These are phyloP conservation scores for Neopipo cinnamomea DNA, from an alignment of 2,113 vertebrate genomes.

Conservation along the genomic window DNA sequence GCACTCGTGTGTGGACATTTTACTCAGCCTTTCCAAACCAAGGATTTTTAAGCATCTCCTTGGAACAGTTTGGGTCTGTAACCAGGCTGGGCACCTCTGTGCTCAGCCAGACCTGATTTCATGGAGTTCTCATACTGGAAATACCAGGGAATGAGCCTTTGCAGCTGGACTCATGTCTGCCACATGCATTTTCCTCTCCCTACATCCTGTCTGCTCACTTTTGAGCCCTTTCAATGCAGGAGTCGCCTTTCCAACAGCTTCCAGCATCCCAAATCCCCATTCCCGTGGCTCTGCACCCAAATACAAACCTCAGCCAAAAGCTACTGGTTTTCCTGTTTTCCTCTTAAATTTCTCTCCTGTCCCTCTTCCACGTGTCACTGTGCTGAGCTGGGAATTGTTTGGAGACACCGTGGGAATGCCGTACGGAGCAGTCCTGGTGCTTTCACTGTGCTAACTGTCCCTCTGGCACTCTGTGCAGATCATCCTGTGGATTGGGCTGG, in stretches of 20 bases:
- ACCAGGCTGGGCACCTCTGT: background rate
- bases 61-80: background rate
- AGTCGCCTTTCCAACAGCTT: background rate
- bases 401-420: fast-evolving
- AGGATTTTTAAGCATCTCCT: background rate
- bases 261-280: background rate
- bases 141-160: background rate
- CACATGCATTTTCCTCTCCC: background rate
- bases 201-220: background rate
- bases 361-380: background rate
- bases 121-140: background rate
- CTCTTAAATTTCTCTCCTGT: background rate
- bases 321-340: background rate
- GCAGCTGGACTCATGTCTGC: background rate
- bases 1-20: background rate
- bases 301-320: background rate
- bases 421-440: background rate
- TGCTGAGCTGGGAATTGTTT: background rate
- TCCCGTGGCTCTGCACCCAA: background rate
- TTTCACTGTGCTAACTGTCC: background rate
- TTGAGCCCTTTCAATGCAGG: background rate
- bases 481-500: conserved; percentile 91
- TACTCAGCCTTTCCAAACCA: background rate
- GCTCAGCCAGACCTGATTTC: background rate
- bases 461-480: conserved; percentile 72